Conservation (phyloP, 2,113 vertebrate species). For the Chinchilla lanigera region DNA sequence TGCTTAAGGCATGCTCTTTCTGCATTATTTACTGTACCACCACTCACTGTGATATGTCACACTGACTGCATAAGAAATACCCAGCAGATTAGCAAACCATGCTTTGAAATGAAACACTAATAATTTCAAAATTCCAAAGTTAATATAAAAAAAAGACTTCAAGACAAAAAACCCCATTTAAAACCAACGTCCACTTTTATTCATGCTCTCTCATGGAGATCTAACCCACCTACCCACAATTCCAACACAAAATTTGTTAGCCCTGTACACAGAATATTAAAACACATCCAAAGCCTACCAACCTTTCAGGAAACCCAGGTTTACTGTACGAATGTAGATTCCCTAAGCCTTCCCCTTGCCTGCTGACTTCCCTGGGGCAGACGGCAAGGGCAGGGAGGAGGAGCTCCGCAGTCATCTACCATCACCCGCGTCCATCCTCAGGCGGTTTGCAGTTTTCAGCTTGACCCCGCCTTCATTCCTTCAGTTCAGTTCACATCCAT, state of each 20-base stretch:
- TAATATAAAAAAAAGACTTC: background rate
- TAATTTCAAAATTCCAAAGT: background rate
- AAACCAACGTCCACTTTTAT: background rate
- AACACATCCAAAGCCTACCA: background rate
- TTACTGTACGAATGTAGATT: background rate
- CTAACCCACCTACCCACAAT: background rate
- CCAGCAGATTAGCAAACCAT: background rate
- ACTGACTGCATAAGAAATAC: background rate
- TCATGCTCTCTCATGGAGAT: background rate
- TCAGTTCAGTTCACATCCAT: background rate
- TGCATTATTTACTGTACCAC: background rate
- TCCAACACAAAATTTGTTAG: background rate
- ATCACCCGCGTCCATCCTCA: background rate
- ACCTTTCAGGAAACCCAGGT: background rate
- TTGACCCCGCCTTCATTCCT: background rate
- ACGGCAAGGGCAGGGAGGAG: background rate
- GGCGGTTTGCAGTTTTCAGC: background rate
- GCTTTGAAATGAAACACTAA: background rate
- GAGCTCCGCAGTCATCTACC: background rate
- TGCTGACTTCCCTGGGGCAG: background rate
- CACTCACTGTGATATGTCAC: background rate
- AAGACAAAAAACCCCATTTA: background rate
- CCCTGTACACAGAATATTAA: background rate
- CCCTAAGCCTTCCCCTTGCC: background rate
- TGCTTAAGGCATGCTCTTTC: background rate